Evolutionary conservation across 2,113 vertebrate genomes (phyloP).

Genomic region (Emydocephalus ijimae): DNA sequence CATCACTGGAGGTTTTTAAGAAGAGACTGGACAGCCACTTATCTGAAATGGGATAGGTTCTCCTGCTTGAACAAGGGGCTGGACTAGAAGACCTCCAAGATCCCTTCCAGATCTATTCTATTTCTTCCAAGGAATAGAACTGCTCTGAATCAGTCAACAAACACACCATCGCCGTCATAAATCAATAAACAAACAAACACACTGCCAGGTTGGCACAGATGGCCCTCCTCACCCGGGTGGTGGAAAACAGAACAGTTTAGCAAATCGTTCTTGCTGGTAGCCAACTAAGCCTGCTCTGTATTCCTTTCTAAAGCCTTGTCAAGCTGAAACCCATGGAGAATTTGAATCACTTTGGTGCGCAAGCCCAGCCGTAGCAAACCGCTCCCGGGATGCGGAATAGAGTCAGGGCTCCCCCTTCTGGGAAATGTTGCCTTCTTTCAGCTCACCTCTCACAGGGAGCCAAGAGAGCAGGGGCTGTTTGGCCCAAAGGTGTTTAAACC

Average conservation of each 20-base stretch:
- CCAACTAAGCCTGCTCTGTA: neutral
- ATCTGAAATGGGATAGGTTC: neutral
- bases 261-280: neutral
- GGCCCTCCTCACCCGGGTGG: neutral
- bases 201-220: neutral
- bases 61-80: neutral
- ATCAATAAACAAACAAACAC: neutral
- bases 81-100: neutral
- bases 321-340: constrained; percentile 40
- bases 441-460: constrained; percentile 5
- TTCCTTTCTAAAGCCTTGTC: neutral
- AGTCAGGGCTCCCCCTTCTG: constrained; percentile 76
- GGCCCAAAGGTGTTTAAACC: neutral
- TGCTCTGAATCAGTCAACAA: neutral
- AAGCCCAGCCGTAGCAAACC: constrained; percentile 15
- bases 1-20: too few relatives aligned
- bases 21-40: too few relatives aligned
- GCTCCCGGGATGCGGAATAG: constrained; percentile 53
- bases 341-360: neutral
- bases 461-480: constrained; percentile 10
- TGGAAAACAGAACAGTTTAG: neutral
- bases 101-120: neutral
- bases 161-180: neutral
- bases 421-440: constrained; percentile 45
- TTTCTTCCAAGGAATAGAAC: neutral